Conservation (phyloP, 2,113 vertebrate species). For the Poeciliopsis occidentalis region DNA sequence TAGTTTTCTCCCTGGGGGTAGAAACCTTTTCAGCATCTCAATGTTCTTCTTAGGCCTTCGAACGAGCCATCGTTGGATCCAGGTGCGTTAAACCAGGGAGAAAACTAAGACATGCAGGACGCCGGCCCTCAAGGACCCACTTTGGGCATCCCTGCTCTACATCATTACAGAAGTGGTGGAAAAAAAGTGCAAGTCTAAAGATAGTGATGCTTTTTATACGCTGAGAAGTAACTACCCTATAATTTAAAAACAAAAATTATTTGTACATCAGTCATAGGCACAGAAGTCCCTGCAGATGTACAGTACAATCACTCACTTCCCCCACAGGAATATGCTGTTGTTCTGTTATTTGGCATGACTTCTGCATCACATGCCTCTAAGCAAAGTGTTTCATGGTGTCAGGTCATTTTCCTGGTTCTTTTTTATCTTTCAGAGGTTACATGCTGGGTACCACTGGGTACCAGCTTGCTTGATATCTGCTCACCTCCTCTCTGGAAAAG, state of each 20-base stretch:
- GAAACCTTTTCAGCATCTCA: too few species aligned
- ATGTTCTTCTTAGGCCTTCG: too few species aligned
- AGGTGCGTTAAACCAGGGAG: too few species aligned
- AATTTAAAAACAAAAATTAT: neutral
- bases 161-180: neutral
- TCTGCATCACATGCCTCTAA: conserved; percentile 43
- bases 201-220: neutral
- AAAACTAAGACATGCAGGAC: too few species aligned
- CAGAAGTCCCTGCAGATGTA: neutral
- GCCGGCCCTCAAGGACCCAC: too few species aligned
- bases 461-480: conserved; percentile 41
- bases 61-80: too few species aligned
- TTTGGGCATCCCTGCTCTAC: too few species aligned
- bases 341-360: conserved; percentile 47
- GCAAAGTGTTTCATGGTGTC: conserved; percentile 32
- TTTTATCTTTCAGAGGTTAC: conserved; percentile 34
- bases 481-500: conserved; percentile 42
- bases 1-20: too few species aligned
- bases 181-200: neutral
- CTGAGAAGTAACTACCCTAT: neutral
- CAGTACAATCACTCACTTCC: conserved; percentile 9
- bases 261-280: neutral
- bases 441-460: conserved; percentile 51
- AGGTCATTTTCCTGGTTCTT: conserved; percentile 15
- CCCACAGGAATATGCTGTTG: conserved; percentile 31